Conservation (phyloP, 2,888 invertebrate genomes). For the Drosophila silvestris region DNA sequence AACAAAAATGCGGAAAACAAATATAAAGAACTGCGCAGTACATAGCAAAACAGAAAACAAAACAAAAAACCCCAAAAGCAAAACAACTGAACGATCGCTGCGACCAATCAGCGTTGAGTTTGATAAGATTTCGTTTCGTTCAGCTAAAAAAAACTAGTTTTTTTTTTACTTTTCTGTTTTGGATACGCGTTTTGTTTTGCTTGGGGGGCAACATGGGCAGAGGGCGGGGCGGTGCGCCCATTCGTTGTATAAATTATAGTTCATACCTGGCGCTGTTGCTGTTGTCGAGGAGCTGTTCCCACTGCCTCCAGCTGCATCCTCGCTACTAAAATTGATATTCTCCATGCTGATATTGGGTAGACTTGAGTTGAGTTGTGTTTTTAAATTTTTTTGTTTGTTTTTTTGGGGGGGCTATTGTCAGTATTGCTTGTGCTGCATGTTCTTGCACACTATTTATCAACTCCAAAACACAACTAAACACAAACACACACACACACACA, state of each 20-base stretch:
- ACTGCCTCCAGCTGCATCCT: constrained; percentile 17
- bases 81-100: constrained; percentile 48
- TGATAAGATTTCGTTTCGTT: constrained; percentile 68
- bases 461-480: background rate
- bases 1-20: constrained; percentile 57
- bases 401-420: background rate
- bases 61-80: constrained; percentile 26
- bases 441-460: constrained; percentile 14
- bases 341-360: constrained; percentile 46
- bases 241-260: constrained; percentile 1
- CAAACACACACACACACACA: background rate
- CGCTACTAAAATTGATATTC: constrained; percentile 17
- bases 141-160: background rate
- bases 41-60: constrained; percentile 42
- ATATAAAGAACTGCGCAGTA: constrained; percentile 73
- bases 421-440: constrained; percentile 28
- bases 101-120: constrained; percentile 70
- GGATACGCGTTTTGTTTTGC: constrained; percentile 19
- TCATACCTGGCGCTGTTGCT: constrained; percentile 29
- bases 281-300: constrained; percentile 21
- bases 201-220: background rate
- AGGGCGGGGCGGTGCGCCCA: background rate
- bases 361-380: constrained; percentile 11
- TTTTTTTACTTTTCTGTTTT: constrained; percentile 35
- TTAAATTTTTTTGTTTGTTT: background rate